Base-by-base conservation (phyloP, 2,113 vertebrate genomes). In the Melozone crissalis region DNA sequence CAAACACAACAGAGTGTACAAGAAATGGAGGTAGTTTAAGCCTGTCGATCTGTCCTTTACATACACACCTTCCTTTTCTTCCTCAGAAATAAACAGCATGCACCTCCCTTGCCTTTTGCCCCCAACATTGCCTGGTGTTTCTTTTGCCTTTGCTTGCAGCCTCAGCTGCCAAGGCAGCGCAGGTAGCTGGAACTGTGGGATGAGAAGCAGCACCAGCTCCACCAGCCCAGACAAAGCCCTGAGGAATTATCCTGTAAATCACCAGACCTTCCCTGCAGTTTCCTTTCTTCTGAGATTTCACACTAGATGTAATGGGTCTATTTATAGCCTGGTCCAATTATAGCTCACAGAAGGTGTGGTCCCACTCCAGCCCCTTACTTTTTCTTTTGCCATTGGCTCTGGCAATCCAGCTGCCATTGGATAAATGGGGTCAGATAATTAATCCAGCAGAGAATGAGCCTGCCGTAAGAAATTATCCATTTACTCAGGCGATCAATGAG, bases 261-360 rank as follows among this genome's bases (percentile, higher is more conserved):
- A 90, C 27, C 37, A 59, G 14, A 13, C 24, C 43, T 84, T 28
- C 54, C 44, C 30, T 82, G 30, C 28, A 65, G 30, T 20, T 87
- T 55, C 33, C 24, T 68, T 85, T 67, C 78, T 79, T 57, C 89
- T 1, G 4, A 69, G 49, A 74, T 85, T 90, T 93, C 23, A 3
- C 35, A 19, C 23, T 15, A 5, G 17, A 63, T n/a, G 1, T 67
- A 74, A 31, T 9, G 6, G 4, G 8, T 72, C 57, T 92, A 83
- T 85, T 92, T 85, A 68, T 79, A 93, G 82, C 21, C 44, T 65
- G 16, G 18, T 83, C 74, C 90, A 93, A 96, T 90, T 85, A 88
- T 55, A 85, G 83, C 35, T 43, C 44, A 35, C 24, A 79, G 30
- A 79, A 87, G 54, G 33, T 39, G 35, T 68, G 66, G 52, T 78